Percentiles rank a stretch among this genome's conserved stretches.
Conservation (phyloP, 2,113 vertebrate genomes). For the Sceloporus undulatus region DNA sequence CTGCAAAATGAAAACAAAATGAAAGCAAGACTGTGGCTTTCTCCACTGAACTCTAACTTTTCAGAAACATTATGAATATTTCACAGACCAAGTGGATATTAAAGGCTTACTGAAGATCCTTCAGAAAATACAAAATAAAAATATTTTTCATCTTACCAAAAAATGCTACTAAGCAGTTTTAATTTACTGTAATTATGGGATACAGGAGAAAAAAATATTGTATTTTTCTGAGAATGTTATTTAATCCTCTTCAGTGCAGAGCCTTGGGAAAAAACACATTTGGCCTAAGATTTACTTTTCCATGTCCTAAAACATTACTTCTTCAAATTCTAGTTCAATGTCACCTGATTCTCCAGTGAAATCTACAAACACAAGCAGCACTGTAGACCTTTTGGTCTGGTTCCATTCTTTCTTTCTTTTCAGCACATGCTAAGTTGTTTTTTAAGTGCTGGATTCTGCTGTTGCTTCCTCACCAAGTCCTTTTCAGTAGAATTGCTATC, state of each 20-base stretch:
- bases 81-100: constrained; percentile 25
- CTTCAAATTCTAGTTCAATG: not conserved
- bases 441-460: not conserved
- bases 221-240: constrained; percentile 15
- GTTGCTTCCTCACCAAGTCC: not conserved
- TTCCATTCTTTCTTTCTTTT: not conserved
- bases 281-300: too few species aligned
- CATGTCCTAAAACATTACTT: too few species aligned
- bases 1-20: constrained; percentile 17
- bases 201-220: not conserved
- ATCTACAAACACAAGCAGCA: not conserved
- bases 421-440: not conserved
- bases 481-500: constrained; percentile 1
- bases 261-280: too few species aligned
- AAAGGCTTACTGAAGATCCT: constrained; percentile 24
- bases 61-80: constrained; percentile 28
- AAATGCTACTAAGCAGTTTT: constrained; percentile 16
- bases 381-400: not conserved
- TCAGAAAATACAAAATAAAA: constrained; percentile 11
- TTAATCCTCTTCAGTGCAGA: not conserved
- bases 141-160: not conserved
- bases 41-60: not conserved
- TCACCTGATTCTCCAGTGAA: not conserved
- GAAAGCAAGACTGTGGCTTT: constrained; percentile 4
- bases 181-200: not conserved